Evolutionary conservation across 92 coral and sea anemone genomes (phyloP).

Genomic region (Metridium senile): DNA sequence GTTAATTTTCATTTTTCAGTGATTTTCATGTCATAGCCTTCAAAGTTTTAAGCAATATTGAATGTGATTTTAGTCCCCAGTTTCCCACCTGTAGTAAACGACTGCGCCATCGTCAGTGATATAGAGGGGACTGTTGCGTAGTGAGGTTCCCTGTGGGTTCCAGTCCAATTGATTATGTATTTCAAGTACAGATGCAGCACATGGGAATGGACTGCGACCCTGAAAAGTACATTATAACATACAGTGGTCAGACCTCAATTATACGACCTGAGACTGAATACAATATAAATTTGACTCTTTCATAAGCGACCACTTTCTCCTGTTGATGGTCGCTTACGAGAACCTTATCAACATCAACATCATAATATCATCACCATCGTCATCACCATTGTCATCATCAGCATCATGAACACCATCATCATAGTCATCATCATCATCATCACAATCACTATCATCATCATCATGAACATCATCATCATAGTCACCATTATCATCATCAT

Average conservation of each 20-base stretch:
- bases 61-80: conserved; percentile 2
- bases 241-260: neutral
- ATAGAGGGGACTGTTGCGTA: conserved; percentile 74
- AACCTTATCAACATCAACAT: too few species aligned
- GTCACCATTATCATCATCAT: neutral
- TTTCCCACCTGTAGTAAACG: conserved; percentile 77
- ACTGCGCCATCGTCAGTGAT: conserved; percentile 90
- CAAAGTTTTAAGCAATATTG: too few species aligned
- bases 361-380: neutral
- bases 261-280: too few species aligned
- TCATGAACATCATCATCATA: neutral
- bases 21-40: too few species aligned
- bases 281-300: too few species aligned
- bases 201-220: conserved; percentile 96
- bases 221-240: conserved; percentile 18
- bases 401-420: neutral
- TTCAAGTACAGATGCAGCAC: conserved; percentile 70
- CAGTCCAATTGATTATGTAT: conserved; percentile 76
- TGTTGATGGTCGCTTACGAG: too few species aligned
- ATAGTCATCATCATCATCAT: neutral
- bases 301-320: too few species aligned
- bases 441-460: neutral
- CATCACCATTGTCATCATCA: neutral
- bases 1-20: too few species aligned
- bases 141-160: conserved; percentile 59